Conservation (phyloP, 2,113 vertebrate species). For the Dinomys branickii region DNA sequence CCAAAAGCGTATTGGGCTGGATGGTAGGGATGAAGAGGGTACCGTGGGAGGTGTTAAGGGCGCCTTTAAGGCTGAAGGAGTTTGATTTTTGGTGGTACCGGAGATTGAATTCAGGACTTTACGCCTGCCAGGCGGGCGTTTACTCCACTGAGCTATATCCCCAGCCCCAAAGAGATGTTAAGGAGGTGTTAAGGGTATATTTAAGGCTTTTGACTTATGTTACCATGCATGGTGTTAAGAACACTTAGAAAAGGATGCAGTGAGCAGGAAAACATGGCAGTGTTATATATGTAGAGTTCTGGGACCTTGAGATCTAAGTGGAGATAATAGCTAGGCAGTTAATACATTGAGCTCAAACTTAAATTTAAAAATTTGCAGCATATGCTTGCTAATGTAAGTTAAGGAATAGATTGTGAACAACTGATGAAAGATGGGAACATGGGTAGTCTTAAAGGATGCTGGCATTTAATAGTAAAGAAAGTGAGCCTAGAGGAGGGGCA, state of each 20-base stretch:
- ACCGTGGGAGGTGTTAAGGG: background rate
- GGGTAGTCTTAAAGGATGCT: background rate
- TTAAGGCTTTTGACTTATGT: background rate
- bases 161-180: too few relatives aligned
- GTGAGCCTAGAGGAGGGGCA: background rate
- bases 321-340: background rate
- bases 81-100: too few relatives aligned
- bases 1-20: background rate
- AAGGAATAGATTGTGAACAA: background rate
- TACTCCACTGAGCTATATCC: too few relatives aligned
- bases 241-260: background rate
- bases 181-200: background rate
- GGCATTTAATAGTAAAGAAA: background rate
- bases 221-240: background rate
- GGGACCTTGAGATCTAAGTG: background rate
- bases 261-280: background rate
- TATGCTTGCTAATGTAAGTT: background rate
- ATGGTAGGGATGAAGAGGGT: background rate
- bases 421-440: background rate
- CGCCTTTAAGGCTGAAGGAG: background rate
- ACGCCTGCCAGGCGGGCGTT: too few relatives aligned
- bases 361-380: background rate
- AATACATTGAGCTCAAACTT: background rate
- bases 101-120: too few relatives aligned
- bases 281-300: background rate